Conservation (phyloP, 2,113 vertebrate genomes). For the Rhineura floridana region DNA sequence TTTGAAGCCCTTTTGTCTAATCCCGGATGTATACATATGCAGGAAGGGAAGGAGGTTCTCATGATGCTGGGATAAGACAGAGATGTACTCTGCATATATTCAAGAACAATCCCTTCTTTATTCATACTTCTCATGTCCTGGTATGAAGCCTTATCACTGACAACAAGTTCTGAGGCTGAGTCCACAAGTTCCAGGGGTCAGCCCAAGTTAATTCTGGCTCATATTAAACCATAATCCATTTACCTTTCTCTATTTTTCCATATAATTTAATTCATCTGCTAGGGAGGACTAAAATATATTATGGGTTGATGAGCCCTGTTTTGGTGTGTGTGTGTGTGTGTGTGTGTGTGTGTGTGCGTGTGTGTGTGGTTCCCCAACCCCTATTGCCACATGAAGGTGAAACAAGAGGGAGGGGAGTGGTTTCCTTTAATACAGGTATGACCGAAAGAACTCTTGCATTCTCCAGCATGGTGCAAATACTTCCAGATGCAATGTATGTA, state of each 20-base stretch:
- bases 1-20: background rate
- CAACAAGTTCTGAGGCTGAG: too few species aligned
- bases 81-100: background rate
- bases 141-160: background rate
- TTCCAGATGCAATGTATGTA: background rate
- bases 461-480: conserved; percentile 13
- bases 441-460: conserved; percentile 9
- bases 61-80: too few species aligned
- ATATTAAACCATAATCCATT: background rate
- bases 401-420: background rate
- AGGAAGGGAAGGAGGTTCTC: background rate
- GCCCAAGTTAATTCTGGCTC: background rate
- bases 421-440: background rate
- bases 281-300: background rate
- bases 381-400: background rate
- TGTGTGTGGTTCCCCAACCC: background rate
- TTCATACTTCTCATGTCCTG: background rate
- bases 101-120: background rate
- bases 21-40: background rate
- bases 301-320: background rate
- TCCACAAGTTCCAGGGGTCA: background rate
- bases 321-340: background rate
- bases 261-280: background rate
- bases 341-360: background rate
- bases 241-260: background rate